Conservation (phyloP, 2,888 invertebrate genomes). For the Drosophila subquinaria region DNA sequence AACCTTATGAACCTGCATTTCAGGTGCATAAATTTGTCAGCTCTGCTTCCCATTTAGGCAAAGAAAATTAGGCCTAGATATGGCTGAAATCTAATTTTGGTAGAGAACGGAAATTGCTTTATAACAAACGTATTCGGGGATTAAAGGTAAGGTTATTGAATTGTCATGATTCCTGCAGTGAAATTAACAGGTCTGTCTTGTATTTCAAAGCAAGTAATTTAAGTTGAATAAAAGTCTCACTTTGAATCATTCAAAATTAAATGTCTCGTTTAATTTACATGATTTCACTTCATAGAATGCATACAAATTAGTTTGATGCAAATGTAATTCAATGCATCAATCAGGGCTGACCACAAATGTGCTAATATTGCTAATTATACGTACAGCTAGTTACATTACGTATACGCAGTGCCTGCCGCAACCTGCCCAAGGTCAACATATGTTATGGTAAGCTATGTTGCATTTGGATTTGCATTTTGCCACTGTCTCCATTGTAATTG, state of each 20-base stretch:
- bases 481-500: not conserved
- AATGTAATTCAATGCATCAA: constrained; percentile 1
- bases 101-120: not conserved
- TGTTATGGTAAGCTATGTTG: not conserved
- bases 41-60: constrained; percentile 4
- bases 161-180: not conserved
- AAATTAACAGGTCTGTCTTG: not conserved
- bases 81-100: constrained; percentile 26
- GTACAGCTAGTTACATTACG: constrained; percentile 12
- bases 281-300: not conserved
- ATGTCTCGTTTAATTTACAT: not conserved
- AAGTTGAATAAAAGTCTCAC: not conserved
- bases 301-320: not conserved
- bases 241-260: not conserved
- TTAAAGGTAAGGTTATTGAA: not conserved
- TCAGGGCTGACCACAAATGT: not conserved
- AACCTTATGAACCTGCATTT: constrained; percentile 41
- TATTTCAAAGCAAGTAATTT: not conserved
- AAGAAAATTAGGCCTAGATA: constrained; percentile 26
- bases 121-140: not conserved
- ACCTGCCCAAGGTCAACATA: constrained; percentile 1
- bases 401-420: constrained; percentile 21
- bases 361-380: constrained; percentile 20
- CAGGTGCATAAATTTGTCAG: constrained; percentile 68
- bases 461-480: constrained; percentile 15